These are phyloP conservation scores for Labeo rohita DNA, from an alignment of 2,113 vertebrate species.

Conservation along the genomic window DNA sequence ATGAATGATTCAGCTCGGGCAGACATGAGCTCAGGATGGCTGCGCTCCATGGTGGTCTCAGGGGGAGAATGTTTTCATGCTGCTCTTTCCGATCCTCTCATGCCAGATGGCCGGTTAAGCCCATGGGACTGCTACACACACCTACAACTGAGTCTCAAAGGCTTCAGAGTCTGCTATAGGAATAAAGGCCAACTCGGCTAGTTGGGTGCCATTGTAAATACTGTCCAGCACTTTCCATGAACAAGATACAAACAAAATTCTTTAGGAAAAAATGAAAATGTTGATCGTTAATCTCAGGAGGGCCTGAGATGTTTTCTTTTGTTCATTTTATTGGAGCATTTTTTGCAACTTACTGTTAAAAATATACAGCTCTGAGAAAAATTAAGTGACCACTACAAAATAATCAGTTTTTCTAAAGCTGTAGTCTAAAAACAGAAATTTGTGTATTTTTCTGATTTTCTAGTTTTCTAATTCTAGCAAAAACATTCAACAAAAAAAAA, in stretches of 20 bases:
- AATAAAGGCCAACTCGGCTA: neutral
- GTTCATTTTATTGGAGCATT: neutral
- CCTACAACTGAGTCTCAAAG: conserved; percentile 58
- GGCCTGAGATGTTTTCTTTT: neutral
- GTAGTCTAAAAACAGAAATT: neutral
- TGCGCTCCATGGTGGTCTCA: conserved; percentile 39
- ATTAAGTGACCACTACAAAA: neutral
- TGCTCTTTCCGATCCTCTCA: conserved; percentile 41
- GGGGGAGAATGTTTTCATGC: conserved; percentile 52
- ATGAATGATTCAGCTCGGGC: conserved; percentile 62
- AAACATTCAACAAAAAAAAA: neutral
- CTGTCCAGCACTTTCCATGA: neutral
- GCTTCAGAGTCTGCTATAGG: conserved; percentile 26
- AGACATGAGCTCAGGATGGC: conserved; percentile 36
- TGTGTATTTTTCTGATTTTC: neutral
- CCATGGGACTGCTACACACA: conserved; percentile 43
- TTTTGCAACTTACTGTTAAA: too few species aligned
- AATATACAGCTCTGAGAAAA: neutral
- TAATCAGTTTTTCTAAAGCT: neutral
- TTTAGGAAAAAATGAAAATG: neutral
- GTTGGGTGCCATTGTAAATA: conserved; percentile 17
- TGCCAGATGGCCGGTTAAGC: conserved; percentile 50
- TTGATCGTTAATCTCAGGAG: neutral
- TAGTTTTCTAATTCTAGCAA: too few species aligned
- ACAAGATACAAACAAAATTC: neutral